Conservation (phyloP, 2,113 vertebrate species). For the Uropsilus gracilis region DNA sequence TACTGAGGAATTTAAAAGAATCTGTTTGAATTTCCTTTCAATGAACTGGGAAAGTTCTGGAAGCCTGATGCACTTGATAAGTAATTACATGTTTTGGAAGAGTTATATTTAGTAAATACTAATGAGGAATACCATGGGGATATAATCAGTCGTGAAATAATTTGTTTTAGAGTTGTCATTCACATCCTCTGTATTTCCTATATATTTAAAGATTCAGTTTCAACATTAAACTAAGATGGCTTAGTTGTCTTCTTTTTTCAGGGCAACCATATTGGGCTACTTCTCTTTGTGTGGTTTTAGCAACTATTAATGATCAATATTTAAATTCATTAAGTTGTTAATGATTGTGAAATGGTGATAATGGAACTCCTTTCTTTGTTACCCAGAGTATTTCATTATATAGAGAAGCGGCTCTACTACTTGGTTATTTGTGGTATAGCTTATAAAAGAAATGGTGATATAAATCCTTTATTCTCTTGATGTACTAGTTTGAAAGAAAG, state of each 20-base stretch:
- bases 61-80: neutral
- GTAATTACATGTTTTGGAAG: neutral
- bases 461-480: neutral
- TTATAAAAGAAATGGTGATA: slow-evolving; percentile 1
- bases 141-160: neutral
- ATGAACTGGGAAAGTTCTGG: neutral
- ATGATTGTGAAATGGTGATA: neutral
- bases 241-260: neutral
- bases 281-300: neutral
- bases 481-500: neutral
- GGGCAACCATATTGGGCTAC: neutral
- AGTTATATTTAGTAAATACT: neutral
- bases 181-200: neutral
- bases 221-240: neutral
- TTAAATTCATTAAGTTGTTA: slow-evolving; percentile 25
- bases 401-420: neutral
- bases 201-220: neutral
- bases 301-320: neutral
- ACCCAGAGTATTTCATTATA: neutral
- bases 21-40: neutral
- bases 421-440: neutral
- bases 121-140: neutral
- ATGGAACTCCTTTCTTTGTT: neutral
- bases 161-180: neutral
- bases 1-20: neutral